phyloP scores from a whole-genome alignment of 2,888 invertebrate species.

The Drosophila formosana region DNA sequence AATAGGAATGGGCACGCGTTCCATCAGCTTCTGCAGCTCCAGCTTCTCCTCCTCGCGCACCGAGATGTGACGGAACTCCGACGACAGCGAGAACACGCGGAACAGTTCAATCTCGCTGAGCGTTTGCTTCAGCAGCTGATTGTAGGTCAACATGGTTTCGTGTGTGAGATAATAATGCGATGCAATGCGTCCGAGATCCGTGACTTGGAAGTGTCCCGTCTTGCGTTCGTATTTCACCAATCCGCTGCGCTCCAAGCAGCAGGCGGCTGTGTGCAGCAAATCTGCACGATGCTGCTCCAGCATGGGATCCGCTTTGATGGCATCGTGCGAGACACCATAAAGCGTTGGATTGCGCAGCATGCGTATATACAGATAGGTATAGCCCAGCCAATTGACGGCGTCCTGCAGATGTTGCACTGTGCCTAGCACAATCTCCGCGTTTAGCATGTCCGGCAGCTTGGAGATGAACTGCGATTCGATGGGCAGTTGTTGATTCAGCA shows the following conservation, averaged over 20 bases:
- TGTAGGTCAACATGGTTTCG: constrained; percentile 98
- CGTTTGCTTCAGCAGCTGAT: constrained; percentile 97
- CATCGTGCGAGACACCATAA: constrained; percentile 94
- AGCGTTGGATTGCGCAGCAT: constrained; percentile 96
- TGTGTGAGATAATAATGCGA: constrained; percentile 99
- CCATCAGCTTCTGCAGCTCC: constrained; percentile 95
- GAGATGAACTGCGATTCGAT: constrained; percentile 98
- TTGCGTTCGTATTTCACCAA: constrained; percentile 97
- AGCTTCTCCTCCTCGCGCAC: constrained; percentile 98
- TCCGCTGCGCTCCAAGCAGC: constrained; percentile 96
- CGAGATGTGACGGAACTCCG: constrained; percentile 96
- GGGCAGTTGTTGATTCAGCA: constrained; percentile 98
- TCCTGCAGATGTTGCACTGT: constrained; percentile 95
- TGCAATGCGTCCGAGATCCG: constrained; percentile 98
- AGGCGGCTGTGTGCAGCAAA: constrained; percentile 97
- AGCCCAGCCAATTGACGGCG: constrained; percentile 96
- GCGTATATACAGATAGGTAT: constrained; percentile 97
- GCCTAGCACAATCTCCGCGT: constrained; percentile 98
- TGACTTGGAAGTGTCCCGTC: constrained; percentile 94
- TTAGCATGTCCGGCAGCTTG: constrained; percentile 97
- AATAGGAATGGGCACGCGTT: constrained; percentile 98
- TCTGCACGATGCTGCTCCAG: constrained; percentile 97
- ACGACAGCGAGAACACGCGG: constrained; percentile 98
- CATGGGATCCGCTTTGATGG: constrained; percentile 92
- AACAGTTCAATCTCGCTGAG: constrained; percentile 99